These are phyloP conservation scores for Philaethria dido DNA, from an alignment of 2,888 invertebrate species.

Conservation along the genomic window DNA sequence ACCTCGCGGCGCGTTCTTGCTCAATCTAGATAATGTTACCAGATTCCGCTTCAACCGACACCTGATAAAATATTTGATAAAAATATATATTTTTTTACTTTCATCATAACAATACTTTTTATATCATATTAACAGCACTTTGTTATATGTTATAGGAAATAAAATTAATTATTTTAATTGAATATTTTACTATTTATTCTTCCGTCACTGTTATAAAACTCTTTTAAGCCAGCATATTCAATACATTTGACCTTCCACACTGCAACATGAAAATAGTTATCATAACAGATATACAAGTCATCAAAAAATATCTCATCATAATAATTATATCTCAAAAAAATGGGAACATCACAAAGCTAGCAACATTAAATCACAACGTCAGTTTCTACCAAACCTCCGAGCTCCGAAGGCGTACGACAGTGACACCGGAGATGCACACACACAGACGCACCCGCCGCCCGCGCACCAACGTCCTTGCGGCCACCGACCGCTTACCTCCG, in stretches of 20 bases:
- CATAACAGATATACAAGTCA: not conserved
- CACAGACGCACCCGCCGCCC: slow-evolving; percentile 67
- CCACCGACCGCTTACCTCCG: slow-evolving; percentile 69
- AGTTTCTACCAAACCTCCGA: slow-evolving; percentile 56
- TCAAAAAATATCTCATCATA: not conserved
- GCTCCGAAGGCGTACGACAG: slow-evolving; percentile 49
- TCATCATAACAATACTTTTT: not conserved
- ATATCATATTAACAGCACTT: too few relatives aligned
- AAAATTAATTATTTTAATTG: too few relatives aligned
- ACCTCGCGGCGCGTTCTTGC: slow-evolving; percentile 41
- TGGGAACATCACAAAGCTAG: slow-evolving; percentile 36
- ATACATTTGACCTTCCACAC: too few relatives aligned
- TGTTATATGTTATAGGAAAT: too few relatives aligned
- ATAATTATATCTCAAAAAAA: not conserved
- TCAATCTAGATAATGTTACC: slow-evolving; percentile 44
- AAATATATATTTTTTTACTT: slow-evolving; percentile 2
- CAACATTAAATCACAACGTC: slow-evolving; percentile 56
- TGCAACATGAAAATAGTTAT: not conserved
- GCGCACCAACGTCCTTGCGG: slow-evolving; percentile 82
- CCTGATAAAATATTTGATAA: slow-evolving; percentile 26
- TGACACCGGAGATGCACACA: slow-evolving; percentile 46
- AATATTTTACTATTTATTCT: too few relatives aligned
- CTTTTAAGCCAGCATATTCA: too few relatives aligned
- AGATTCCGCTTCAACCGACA: slow-evolving; percentile 19
- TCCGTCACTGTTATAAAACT: too few relatives aligned